phyloP scores from a whole-genome alignment of 2,888 invertebrate species.

The Adineta ricciae region DNA sequence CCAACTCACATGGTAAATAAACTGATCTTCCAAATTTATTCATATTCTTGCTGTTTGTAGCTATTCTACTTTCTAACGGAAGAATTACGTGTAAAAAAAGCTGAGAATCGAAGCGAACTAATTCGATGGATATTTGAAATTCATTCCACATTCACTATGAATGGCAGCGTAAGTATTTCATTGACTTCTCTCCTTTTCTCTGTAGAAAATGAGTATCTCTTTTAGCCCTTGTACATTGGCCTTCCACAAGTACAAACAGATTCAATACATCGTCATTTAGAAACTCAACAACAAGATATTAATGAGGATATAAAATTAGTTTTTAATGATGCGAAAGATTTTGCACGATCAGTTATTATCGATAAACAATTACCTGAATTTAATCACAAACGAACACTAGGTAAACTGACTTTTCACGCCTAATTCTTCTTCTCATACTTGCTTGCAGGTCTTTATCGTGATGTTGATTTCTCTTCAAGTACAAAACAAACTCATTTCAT shows the following conservation, averaged over 20 bases:
- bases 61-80: background rate
- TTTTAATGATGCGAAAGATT: slow-evolving; percentile 17
- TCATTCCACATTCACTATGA: slow-evolving; percentile 23
- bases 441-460: background rate
- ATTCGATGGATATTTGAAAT: slow-evolving; percentile 22
- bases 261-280: slow-evolving; percentile 6
- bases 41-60: background rate
- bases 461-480: background rate
- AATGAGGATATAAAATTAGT: background rate
- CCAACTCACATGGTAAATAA: background rate
- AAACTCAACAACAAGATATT: background rate
- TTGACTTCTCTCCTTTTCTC: background rate
- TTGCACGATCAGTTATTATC: background rate
- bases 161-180: slow-evolving; percentile 2
- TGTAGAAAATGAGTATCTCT: background rate
- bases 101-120: background rate
- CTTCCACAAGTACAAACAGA: slow-evolving; percentile 15
- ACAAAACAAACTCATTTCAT: slow-evolving; percentile 21
- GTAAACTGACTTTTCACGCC: background rate
- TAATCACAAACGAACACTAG: slow-evolving; percentile 14
- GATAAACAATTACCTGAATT: slow-evolving; percentile 1
- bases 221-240: slow-evolving; percentile 17
- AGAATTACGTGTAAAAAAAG: background rate
- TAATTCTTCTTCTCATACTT: background rate
- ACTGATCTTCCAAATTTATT: no score